These are phyloP conservation scores for Serranus cabrilla DNA, from an alignment of 2,797 vertebrate species.

Conservation along the genomic window DNA sequence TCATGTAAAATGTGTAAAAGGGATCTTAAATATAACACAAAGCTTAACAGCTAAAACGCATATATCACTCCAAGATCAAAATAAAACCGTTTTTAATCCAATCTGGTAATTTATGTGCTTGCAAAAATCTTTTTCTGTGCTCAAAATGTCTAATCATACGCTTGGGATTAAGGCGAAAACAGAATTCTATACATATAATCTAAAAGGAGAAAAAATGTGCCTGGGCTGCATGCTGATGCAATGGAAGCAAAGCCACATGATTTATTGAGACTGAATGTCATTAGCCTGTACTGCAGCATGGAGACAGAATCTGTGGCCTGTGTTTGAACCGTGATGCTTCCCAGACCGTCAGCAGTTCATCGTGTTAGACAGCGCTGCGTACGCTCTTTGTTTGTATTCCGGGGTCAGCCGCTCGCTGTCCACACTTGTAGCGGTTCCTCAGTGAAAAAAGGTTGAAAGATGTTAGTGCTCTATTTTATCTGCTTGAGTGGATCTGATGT, in stretches of 20 bases:
- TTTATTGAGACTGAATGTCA: constrained; percentile 39
- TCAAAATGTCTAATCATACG: constrained; percentile 9
- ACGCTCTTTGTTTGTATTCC: constrained; percentile 43
- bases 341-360: constrained; percentile 23
- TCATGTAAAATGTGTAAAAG: not conserved
- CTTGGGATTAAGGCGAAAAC: not conserved
- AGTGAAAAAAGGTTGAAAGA: constrained; percentile 56
- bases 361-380: constrained; percentile 14
- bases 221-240: constrained; percentile 25
- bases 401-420: constrained; percentile 46
- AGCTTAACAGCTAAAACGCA: not conserved
- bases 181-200: not conserved
- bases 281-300: constrained; percentile 19
- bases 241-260: constrained; percentile 33
- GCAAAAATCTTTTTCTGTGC: constrained; percentile 5
- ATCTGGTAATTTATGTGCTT: constrained; percentile 2
- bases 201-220: not conserved
- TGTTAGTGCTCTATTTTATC: constrained; percentile 60
- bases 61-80: not conserved
- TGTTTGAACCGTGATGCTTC: constrained; percentile 42
- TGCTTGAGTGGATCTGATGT: constrained; percentile 46
- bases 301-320: constrained; percentile 40
- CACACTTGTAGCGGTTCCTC: constrained; percentile 30
- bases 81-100: not conserved
- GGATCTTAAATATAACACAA: constrained; percentile 1